These are phyloP conservation scores for Chelidonichthys spinosus DNA, from an alignment of 2,797 vertebrate species.

Conservation along the genomic window DNA sequence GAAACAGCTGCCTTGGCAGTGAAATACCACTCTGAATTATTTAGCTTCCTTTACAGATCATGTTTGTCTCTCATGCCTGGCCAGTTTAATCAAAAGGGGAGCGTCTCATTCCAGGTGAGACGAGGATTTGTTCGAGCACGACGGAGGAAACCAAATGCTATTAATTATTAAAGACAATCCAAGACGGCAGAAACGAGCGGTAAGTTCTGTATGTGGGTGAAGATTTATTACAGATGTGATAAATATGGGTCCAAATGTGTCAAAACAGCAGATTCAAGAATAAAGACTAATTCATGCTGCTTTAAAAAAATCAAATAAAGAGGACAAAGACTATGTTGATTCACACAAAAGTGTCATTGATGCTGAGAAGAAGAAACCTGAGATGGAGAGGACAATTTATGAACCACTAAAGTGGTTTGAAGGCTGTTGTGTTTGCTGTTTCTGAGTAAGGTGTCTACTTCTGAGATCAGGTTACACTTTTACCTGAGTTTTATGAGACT, in stretches of 20 bases:
- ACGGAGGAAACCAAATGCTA: slow-evolving; percentile 24
- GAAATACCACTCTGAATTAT: slow-evolving; percentile 20
- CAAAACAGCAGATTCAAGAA: neutral
- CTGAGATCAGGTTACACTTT: slow-evolving; percentile 41
- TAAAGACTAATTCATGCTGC: neutral
- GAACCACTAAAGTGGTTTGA: neutral
- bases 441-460: slow-evolving; percentile 17
- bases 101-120: slow-evolving; percentile 53
- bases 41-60: slow-evolving; percentile 35
- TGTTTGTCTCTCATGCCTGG: slow-evolving; percentile 54
- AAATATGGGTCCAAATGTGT: neutral
- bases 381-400: neutral
- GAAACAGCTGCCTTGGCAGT: slow-evolving; percentile 22
- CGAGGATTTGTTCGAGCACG: slow-evolving; percentile 46
- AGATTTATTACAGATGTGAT: slow-evolving; percentile 16
- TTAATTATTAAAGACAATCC: slow-evolving; percentile 54
- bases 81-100: slow-evolving; percentile 42
- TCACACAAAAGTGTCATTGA: slow-evolving; percentile 4
- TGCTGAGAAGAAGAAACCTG: slow-evolving; percentile 18
- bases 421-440: slow-evolving; percentile 8
- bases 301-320: neutral
- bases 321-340: neutral
- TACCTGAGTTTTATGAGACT: slow-evolving; percentile 31
- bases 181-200: neutral
- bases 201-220: neutral